A percentile compares a stretch with the other conserved stretches of the same genome.
These are phyloP conservation scores for Oikopleura dioica DNA, from an alignment of 23 tunicate species.

Conservation along the genomic window DNA sequence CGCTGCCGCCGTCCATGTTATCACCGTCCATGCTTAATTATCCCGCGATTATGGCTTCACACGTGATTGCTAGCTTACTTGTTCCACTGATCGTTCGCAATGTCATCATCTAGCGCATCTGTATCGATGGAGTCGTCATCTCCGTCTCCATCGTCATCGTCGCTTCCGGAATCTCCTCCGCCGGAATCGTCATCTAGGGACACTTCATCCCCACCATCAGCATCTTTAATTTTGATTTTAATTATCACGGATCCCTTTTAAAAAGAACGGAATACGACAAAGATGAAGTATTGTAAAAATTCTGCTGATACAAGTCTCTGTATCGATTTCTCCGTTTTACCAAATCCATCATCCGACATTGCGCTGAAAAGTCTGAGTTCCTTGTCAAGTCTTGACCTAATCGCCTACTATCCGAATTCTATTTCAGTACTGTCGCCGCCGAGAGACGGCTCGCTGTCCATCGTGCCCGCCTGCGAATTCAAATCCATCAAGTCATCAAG, in stretches of 20 bases:
- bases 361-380: background rate
- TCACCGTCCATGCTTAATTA: slow-evolving; percentile 11
- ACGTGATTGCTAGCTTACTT: background rate
- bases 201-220: background rate
- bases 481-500: background rate
- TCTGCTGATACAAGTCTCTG: background rate
- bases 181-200: background rate
- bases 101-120: background rate
- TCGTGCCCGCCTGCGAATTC: background rate
- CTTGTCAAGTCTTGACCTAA: background rate
- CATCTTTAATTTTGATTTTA: too few relatives aligned
- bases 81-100: background rate
- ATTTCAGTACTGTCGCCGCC: background rate
- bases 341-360: too few relatives aligned
- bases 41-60: too few relatives aligned
- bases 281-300: background rate
- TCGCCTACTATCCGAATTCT: background rate
- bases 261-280: too few relatives aligned
- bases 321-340: background rate
- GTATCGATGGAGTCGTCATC: background rate
- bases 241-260: too few relatives aligned
- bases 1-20: slow-evolving; percentile 1
- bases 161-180: background rate
- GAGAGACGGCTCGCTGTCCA: background rate
- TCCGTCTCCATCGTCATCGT: background rate